These are phyloP conservation scores for Pitangus sulphuratus DNA, from an alignment of 2,797 vertebrate genomes.

Conservation along the genomic window DNA sequence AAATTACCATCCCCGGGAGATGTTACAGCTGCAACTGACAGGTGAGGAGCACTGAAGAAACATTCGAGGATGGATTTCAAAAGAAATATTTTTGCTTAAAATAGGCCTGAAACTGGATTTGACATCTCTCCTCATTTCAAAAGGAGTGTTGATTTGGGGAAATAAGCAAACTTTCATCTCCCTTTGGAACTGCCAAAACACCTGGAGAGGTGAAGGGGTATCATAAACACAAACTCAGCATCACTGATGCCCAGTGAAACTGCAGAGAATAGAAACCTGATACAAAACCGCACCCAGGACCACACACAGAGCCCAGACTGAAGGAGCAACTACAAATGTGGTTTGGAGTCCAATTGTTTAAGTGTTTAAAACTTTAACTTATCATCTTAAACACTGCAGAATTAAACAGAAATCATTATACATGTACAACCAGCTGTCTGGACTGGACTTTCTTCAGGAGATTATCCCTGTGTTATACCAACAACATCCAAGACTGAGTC, in stretches of 20 bases:
- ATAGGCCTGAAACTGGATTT: neutral
- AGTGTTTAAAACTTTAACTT: neutral
- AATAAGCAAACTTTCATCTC: neutral
- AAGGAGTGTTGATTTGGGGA: neutral
- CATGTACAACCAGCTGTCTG: neutral
- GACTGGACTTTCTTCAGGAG: neutral
- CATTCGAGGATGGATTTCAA: neutral
- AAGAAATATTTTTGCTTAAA: neutral
- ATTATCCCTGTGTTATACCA: neutral
- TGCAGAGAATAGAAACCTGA: neutral
- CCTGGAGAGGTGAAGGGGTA: accelerated
- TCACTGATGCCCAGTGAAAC: neutral
- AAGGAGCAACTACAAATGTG: neutral
- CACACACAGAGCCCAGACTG: neutral
- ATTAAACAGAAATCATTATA: neutral
- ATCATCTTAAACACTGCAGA: neutral
- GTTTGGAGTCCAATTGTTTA: neutral
- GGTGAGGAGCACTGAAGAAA: neutral
- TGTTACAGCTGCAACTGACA: neutral
- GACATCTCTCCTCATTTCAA: neutral
- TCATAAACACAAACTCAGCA: accelerated
- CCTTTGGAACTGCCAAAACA: neutral
- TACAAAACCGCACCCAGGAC: neutral
- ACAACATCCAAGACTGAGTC: neutral
- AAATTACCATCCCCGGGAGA: neutral